These are phyloP conservation scores for Prionchulus punctatus DNA, from an alignment of 2,888 invertebrate genomes.

Conservation along the genomic window DNA sequence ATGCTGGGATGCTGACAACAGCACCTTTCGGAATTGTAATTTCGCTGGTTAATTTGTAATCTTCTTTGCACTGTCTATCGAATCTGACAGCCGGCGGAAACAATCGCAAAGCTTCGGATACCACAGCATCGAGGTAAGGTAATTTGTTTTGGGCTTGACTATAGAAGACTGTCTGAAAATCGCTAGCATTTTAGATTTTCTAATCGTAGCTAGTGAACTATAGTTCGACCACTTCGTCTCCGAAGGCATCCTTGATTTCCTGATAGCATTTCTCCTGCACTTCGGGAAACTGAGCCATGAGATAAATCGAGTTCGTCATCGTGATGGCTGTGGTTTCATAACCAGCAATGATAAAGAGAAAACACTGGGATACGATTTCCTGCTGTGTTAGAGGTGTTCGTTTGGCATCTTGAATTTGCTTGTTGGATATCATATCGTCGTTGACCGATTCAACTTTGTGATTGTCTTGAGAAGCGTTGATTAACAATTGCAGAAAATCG, in stretches of 20 bases:
- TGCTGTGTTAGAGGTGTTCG: too few species aligned
- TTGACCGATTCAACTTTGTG: too few species aligned
- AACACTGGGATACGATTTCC: too few species aligned
- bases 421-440: too few species aligned
- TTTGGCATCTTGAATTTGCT: too few species aligned
- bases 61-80: conserved; percentile 33
- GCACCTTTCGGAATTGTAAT: conserved; percentile 30
- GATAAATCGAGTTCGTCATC: conserved; percentile 65
- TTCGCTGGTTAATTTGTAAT: too few species aligned
- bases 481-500: too few species aligned
- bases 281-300: conserved; percentile 61
- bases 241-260: conserved; percentile 39
- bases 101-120: conserved; percentile 39
- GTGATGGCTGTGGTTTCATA: conserved; percentile 71
- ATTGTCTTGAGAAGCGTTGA: too few species aligned
- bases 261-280: conserved; percentile 48
- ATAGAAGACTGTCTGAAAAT: too few species aligned
- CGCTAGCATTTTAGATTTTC: too few species aligned
- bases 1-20: conserved; percentile 20
- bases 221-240: conserved; percentile 17
- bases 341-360: conserved; percentile 51
- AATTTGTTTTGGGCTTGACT: conserved; percentile 35
- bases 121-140: conserved; percentile 38
- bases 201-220: not conserved
- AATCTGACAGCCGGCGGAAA: conserved; percentile 39